These are phyloP conservation scores for Nebria ingens DNA, from an alignment of 1,140 invertebrate genomes.

Conservation along the genomic window DNA sequence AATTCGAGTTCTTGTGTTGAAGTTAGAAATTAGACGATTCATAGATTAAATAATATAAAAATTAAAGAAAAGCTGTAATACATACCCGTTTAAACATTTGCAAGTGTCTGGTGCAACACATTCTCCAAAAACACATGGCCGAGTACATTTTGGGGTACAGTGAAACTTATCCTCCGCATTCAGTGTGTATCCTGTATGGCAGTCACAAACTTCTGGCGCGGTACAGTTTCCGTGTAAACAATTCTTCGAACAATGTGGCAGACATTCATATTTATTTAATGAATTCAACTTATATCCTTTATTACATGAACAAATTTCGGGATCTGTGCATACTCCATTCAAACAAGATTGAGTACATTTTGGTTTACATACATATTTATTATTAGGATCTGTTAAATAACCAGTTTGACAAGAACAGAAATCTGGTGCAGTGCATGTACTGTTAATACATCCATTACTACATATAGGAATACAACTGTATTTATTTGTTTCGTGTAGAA, in stretches of 20 bases:
- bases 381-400: conserved; percentile 15
- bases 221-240: conserved; percentile 43
- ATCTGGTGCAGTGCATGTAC: conserved; percentile 33
- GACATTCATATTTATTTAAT: conserved; percentile 28
- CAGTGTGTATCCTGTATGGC: conserved; percentile 36
- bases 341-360: conserved; percentile 42
- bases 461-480: conserved; percentile 25
- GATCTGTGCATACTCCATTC: conserved; percentile 33
- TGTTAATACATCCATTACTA: conserved; percentile 32
- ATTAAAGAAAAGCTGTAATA: conserved; percentile 18
- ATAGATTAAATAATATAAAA: too few species aligned
- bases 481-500: neutral
- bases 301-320: conserved; percentile 39
- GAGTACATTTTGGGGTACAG: conserved; percentile 35
- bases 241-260: conserved; percentile 35
- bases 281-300: conserved; percentile 32
- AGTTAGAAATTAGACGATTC: too few species aligned
- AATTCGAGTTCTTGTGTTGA: too few species aligned
- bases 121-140: conserved; percentile 38
- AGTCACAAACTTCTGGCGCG: conserved; percentile 39
- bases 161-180: conserved; percentile 20
- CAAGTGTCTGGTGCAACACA: conserved; percentile 28
- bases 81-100: conserved; percentile 22
- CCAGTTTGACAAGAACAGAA: conserved; percentile 38
- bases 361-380: conserved; percentile 35